These are phyloP conservation scores for Opisthocomus hoazin DNA, from an alignment of 2,113 vertebrate genomes.

Conservation along the genomic window DNA sequence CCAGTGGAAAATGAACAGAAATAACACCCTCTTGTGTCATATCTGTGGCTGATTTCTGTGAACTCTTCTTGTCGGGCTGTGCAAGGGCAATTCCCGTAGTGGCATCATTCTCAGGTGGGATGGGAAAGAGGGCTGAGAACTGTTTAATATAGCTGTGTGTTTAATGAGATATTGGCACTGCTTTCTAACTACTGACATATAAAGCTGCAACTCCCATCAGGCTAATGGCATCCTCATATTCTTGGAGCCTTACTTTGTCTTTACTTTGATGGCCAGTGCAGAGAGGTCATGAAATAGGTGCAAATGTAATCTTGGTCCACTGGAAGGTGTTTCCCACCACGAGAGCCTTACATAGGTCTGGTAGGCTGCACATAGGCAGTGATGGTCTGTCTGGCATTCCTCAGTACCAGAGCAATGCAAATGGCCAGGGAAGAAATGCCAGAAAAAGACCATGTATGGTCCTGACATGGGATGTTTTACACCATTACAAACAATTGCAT, in stretches of 20 bases:
- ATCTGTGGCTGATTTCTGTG: slow-evolving; percentile 4
- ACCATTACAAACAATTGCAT: accelerated
- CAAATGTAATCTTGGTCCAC: not conserved
- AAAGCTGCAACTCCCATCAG: not conserved
- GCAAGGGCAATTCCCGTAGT: slow-evolving; percentile 2
- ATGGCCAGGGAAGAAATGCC: not conserved
- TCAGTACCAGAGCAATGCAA: not conserved
- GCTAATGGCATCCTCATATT: not conserved
- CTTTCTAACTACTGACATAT: not conserved
- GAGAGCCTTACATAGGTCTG: not conserved
- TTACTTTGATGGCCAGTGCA: not conserved
- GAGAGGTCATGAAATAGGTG: not conserved
- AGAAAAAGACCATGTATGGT: not conserved
- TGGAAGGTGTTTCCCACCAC: not conserved
- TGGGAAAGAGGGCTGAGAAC: not conserved
- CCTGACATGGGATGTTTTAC: not conserved
- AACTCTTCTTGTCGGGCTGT: not conserved
- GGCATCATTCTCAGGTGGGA: not conserved
- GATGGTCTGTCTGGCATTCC: not conserved
- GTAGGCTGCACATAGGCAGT: not conserved
- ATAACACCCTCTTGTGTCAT: not conserved
- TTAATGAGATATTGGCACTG: not conserved
- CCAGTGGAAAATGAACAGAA: not conserved
- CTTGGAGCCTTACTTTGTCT: not conserved
- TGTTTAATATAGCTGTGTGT: not conserved